Conservation (phyloP, 2,113 vertebrate species). For the Melanotaenia duboulayi region DNA sequence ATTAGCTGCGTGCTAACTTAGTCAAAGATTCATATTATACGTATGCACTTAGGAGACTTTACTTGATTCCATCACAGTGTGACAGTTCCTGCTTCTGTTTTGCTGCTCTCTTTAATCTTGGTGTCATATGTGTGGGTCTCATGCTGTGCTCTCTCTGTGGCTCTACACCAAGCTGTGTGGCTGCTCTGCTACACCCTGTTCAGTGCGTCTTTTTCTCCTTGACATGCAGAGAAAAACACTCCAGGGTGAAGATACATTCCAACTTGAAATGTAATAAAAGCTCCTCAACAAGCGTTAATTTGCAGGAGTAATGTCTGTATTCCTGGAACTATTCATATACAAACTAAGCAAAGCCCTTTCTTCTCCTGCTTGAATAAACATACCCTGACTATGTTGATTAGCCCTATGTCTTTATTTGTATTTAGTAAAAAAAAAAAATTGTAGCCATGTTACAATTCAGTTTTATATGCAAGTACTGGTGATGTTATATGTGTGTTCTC, state of each 20-base stretch:
- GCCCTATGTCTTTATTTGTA: not conserved
- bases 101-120: not conserved
- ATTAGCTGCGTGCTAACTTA: not conserved
- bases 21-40: not conserved
- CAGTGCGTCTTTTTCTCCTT: not conserved
- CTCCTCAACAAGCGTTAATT: not conserved
- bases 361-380: not conserved
- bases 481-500: too few species aligned
- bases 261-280: constrained; percentile 1
- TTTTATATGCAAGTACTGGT: too few species aligned
- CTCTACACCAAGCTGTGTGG: not conserved
- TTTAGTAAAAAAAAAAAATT: too few species aligned
- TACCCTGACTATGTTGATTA: not conserved
- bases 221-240: not conserved
- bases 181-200: not conserved
- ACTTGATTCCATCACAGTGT: not conserved
- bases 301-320: not conserved
- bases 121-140: not conserved
- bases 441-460: not conserved
- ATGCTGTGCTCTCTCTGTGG: not conserved
- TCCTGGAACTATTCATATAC: not conserved
- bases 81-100: not conserved
- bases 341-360: not conserved
- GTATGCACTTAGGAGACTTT: not conserved
- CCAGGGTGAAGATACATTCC: not conserved